Conservation (phyloP, 2,113 vertebrate genomes). For the Sylvilagus bachmani region DNA sequence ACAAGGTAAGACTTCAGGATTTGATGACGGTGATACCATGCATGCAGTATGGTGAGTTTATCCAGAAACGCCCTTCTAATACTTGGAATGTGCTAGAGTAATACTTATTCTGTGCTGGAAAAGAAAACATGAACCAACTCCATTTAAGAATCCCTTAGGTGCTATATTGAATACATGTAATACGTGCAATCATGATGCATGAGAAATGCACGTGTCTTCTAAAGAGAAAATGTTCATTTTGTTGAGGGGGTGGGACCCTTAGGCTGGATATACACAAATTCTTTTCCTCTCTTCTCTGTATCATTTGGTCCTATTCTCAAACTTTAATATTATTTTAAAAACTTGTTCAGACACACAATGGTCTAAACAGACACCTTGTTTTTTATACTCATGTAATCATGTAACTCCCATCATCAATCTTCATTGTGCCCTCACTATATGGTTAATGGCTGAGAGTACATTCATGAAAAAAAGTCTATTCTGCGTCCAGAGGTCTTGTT, state of each 20-base stretch:
- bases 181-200: fast-evolving
- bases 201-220: not conserved
- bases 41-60: not conserved
- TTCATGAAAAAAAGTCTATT: not conserved
- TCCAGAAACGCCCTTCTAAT: no score
- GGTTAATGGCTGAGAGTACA: not conserved
- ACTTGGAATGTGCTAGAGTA: not conserved
- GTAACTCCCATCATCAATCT: not conserved
- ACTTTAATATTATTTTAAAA: not conserved
- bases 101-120: not conserved
- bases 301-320: not conserved
- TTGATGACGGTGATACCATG: not conserved
- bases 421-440: not conserved
- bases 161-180: not conserved
- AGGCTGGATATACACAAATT: not conserved
- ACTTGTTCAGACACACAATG: not conserved
- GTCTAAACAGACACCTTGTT: not conserved
- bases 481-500: not conserved
- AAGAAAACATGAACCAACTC: not conserved
- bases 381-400: not conserved
- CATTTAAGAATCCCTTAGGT: not conserved
- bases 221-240: not conserved
- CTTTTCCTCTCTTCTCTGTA: not conserved
- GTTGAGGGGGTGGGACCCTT: not conserved
- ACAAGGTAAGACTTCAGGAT: not conserved